Evolutionary conservation across 92 coral and sea anemone species (phyloP).

Genomic region (Montipora capitata): DNA sequence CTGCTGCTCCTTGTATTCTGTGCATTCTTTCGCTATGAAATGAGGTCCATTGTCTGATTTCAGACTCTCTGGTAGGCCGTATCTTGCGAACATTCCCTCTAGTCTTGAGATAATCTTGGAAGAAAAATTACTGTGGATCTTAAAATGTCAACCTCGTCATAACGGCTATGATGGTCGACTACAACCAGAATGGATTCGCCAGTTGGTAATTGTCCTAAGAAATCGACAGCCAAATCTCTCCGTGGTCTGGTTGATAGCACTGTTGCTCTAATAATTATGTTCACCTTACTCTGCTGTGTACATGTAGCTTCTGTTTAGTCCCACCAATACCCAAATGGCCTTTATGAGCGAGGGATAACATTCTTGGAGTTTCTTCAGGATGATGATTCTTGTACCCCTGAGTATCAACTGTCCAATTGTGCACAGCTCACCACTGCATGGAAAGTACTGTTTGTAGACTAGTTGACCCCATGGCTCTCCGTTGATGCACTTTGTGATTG

Average conservation of each 20-base stretch:
- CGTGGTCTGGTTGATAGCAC: constrained; percentile 43
- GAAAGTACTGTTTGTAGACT: no score
- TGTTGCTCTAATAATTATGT: constrained; percentile 51
- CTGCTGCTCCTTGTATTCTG: no score
- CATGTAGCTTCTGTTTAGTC: constrained; percentile 53
- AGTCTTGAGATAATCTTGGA: constrained; percentile 29
- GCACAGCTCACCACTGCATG: no score
- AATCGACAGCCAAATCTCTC: constrained; percentile 48
- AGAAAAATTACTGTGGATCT: neutral
- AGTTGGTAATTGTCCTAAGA: constrained; percentile 51
- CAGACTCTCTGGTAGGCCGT: no score
- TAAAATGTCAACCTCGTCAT: constrained; percentile 31
- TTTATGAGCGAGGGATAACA: constrained; percentile 50
- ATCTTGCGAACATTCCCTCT: constrained; percentile 40
- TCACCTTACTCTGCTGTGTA: constrained; percentile 53
- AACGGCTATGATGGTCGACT: constrained; percentile 44
- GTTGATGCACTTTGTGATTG: no score
- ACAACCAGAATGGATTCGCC: constrained; percentile 47
- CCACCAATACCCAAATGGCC: constrained; percentile 69
- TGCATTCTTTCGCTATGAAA: no score
- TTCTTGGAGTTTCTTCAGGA: no score
- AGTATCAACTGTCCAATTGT: no score
- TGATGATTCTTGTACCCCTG: no score
- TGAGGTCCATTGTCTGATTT: no score
- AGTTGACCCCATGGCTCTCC: no score